Conservation (phyloP, 2,888 invertebrate genomes). For the Drosophila mulleri region DNA sequence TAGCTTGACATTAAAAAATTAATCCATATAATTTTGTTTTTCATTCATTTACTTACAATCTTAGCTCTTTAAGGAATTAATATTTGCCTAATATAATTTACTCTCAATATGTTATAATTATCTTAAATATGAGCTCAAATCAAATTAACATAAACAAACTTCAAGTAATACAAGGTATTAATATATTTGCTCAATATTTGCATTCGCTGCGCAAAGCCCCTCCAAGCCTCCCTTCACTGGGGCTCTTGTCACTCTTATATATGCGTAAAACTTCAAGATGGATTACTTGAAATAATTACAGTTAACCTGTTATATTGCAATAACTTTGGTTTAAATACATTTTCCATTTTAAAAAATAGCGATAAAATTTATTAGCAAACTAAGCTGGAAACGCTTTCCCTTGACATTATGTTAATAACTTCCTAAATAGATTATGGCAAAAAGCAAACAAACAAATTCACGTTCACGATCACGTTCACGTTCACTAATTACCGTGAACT, state of each 20-base stretch:
- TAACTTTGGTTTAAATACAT: background rate
- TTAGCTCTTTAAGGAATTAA: background rate
- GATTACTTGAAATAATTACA: conserved; percentile 33
- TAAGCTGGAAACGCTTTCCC: conserved; percentile 40
- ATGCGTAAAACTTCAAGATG: conserved; percentile 8
- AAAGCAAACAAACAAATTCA: conserved; percentile 12
- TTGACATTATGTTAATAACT: conserved; percentile 45
- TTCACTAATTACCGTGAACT: conserved; percentile 46
- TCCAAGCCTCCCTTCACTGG: background rate
- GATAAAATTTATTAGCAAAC: conserved; percentile 6
- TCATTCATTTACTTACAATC: background rate
- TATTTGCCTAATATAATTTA: background rate
- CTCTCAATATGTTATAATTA: background rate
- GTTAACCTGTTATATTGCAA: conserved; percentile 13
- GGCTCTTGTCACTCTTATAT: conserved; percentile 4
- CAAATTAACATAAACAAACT: conserved; percentile 9
- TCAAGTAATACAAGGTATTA: conserved; percentile 11
- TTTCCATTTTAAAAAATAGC: conserved; percentile 2
- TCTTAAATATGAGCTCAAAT: background rate
- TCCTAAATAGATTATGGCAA: conserved; percentile 35
- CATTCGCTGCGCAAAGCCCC: conserved; percentile 30
- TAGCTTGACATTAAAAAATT: too few species aligned
- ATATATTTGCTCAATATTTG: conserved; percentile 8
- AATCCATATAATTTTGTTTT: background rate
- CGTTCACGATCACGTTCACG: conserved; percentile 47